These are phyloP conservation scores for Alexandromys oeconomus DNA, from an alignment of 2,797 vertebrate genomes.

Conservation along the genomic window DNA sequence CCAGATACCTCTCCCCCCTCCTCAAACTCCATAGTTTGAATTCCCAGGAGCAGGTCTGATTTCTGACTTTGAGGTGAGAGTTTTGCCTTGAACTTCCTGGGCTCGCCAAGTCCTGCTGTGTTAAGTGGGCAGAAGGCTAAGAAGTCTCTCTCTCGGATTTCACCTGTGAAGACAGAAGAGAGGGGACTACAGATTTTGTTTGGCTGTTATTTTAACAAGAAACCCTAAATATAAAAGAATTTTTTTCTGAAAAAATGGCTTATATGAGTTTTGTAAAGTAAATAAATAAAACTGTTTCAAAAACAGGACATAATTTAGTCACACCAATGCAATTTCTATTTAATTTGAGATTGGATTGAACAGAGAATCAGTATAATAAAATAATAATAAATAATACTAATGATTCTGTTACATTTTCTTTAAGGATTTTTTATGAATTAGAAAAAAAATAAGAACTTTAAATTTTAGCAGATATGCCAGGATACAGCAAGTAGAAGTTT, in stretches of 20 bases:
- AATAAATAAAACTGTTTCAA: conserved; percentile 1
- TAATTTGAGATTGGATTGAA: conserved; percentile 45
- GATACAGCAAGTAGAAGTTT: not conserved
- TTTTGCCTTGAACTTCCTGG: not conserved
- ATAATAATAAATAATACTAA: not conserved
- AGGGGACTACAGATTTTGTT: conserved; percentile 42
- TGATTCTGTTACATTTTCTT: not conserved
- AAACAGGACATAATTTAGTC: conserved; percentile 61
- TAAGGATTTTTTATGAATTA: conserved; percentile 52
- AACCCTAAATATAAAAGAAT: conserved; percentile 60
- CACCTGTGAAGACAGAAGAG: conserved; percentile 24
- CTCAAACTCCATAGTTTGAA: not conserved
- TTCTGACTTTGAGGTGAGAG: not conserved
- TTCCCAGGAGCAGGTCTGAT: no score
- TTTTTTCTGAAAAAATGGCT: conserved; percentile 64
- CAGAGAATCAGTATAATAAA: not conserved
- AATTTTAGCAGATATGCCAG: not conserved
- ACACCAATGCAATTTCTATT: conserved; percentile 38
- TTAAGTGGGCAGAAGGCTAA: not conserved
- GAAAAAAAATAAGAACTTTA: not conserved
- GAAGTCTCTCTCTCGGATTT: not conserved
- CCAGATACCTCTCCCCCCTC: no score
- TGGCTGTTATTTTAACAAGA: conserved; percentile 48
- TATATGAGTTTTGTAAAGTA: conserved; percentile 7
- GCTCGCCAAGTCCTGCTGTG: not conserved